Percentiles rank a stretch among this genome's conserved stretches.
Evolutionary conservation across 2,888 invertebrate species (phyloP).

Genomic region (Amiota communis): DNA sequence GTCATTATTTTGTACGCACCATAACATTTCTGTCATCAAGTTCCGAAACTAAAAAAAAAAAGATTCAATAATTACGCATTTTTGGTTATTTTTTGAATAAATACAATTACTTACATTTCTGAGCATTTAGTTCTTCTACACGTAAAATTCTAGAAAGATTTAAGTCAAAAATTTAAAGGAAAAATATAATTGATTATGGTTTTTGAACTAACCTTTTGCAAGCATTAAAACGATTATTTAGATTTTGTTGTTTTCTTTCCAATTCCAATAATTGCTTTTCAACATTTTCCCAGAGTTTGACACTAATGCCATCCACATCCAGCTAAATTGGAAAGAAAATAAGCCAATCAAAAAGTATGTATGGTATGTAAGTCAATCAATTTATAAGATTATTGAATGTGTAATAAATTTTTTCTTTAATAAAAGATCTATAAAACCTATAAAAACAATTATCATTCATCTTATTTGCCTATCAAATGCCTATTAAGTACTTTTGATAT

Average conservation of each 20-base stretch:
- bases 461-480: not conserved
- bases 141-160: not conserved
- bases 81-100: not conserved
- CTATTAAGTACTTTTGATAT: slow-evolving; percentile 7
- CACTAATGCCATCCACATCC: slow-evolving; percentile 3
- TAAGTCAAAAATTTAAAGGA: not conserved
- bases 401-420: too few relatives aligned
- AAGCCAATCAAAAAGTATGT: not conserved
- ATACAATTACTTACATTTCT: not conserved
- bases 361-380: not conserved
- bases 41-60: not conserved
- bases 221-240: not conserved
- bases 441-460: not conserved
- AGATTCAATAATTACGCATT: not conserved
- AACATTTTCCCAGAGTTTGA: slow-evolving; percentile 3
- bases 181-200: not conserved
- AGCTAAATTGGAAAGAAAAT: not conserved
- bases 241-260: not conserved
- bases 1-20: not conserved
- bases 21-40: not conserved
- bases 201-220: not conserved
- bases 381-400: not conserved
- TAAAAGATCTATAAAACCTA: too few relatives aligned
- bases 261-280: slow-evolving; percentile 10
- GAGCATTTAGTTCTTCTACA: not conserved